These are phyloP conservation scores for Amorpha juglandis DNA, from an alignment of 2,888 invertebrate species.

Conservation along the genomic window DNA sequence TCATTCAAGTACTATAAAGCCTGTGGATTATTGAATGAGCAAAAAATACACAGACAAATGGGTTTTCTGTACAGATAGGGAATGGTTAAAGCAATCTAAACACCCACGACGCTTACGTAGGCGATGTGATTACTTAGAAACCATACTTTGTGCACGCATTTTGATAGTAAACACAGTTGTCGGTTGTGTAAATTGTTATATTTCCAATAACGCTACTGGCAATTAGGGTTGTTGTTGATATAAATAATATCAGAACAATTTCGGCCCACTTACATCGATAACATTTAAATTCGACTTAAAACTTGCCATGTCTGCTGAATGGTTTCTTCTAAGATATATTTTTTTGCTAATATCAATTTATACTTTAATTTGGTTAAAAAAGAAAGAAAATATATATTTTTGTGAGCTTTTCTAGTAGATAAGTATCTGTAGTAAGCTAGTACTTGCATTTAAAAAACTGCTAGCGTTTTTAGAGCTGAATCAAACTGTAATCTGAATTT, in stretches of 20 bases:
- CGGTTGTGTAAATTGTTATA: slow-evolving; percentile 33
- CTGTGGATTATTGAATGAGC: not conserved
- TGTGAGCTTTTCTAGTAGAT: too few species aligned
- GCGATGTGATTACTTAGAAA: slow-evolving; percentile 34
- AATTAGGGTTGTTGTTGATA: not conserved
- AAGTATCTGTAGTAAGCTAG: too few species aligned
- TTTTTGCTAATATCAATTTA: too few species aligned
- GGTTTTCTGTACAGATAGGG: slow-evolving; percentile 22
- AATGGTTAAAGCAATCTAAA: slow-evolving; percentile 43
- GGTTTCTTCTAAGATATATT: too few species aligned
- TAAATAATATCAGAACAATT: not conserved
- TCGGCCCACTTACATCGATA: not conserved
- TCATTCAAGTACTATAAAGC: not conserved
- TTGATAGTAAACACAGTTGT: slow-evolving; percentile 25
- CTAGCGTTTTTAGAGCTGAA: too few species aligned
- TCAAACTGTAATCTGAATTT: too few species aligned
- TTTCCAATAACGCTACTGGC: slow-evolving; percentile 2
- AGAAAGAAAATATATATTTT: too few species aligned
- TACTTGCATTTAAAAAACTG: too few species aligned
- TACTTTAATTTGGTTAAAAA: too few species aligned
- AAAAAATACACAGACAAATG: not conserved
- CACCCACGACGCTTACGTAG: slow-evolving; percentile 49
- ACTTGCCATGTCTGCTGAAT: too few species aligned
- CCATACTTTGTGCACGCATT: slow-evolving; percentile 8
- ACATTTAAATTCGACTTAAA: not conserved